Base-by-base conservation (phyloP, 2,797 vertebrate genomes). In the Ptychobarbus kaznakovi region DNA sequence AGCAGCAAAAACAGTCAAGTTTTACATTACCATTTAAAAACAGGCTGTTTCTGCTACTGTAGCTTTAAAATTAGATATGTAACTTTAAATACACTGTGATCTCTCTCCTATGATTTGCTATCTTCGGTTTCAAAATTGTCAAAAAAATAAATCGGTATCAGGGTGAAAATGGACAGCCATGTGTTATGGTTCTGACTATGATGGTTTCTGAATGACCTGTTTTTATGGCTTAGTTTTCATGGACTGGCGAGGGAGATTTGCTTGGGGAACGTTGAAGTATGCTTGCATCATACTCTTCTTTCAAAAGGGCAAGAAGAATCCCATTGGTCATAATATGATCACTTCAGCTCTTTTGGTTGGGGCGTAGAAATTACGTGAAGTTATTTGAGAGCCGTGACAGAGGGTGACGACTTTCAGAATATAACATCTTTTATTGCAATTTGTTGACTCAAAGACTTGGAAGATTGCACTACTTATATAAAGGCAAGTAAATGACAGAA, bases 221-320 rank as follows among this genome's bases (percentile, higher is more conserved):
- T 80, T 80, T 80, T 66, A 80, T 22, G 15, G 20, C 42, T 73
- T 49, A 22, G 25, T 2, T 65, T 78, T 66, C 42, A 63, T 49
- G 76, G 76, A 28, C 38, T 28, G 38, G 56, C 18, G 0, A 6
- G 18, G n/a, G 18, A 80, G 42, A 28, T 66, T 80, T 80, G 28
- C 79, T 80, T 49, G 28, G 79, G 49, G 44, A 25, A 80, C 53
- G 63, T 38, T 80, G 42, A 22, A 68, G 18, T 49, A 8, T 15
- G 63, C 79, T 80, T 69, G 16, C 79, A 80, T 80, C 44, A 69
- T 68, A 49, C 32, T 16, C 28, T n/a, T 8, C n/a, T 80, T 66
- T 66, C 42, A 80, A 66, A 80, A 80, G 77, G 44, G 42, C 11
- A 25, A 13, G 25, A 69, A 69, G 68, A 80, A 80, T 68, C 63